A percentile compares a stretch with the other conserved stretches of the same genome.
Conservation (phyloP, 2,888 invertebrate genomes). For the Junonia oenone region DNA sequence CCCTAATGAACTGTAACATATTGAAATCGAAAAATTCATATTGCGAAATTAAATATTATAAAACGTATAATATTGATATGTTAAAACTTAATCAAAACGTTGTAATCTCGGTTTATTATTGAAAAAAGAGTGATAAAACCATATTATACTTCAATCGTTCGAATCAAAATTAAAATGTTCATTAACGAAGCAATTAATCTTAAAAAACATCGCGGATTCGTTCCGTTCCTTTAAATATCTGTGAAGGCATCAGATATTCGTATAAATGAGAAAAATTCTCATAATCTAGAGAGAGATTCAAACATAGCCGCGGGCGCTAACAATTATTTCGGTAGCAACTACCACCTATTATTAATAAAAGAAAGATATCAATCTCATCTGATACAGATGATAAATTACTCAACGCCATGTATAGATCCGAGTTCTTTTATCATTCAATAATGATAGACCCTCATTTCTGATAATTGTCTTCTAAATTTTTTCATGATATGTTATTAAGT, state of each 20-base stretch:
- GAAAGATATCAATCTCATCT: constrained; percentile 35
- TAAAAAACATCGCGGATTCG: constrained; percentile 1
- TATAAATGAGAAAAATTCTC: not conserved
- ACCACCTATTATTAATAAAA: constrained; percentile 39
- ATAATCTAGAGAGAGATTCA: not conserved
- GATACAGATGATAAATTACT: constrained; percentile 37
- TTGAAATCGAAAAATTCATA: not conserved
- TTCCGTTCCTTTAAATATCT: not conserved
- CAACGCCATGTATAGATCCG: constrained; percentile 25
- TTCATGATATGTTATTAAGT: constrained; percentile 48
- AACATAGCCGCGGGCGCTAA: constrained; percentile 46
- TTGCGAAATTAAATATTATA: not conserved
- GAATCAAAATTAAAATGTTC: not conserved
- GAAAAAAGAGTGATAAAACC: not conserved
- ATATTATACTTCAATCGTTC: not conserved
- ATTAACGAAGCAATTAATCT: not conserved
- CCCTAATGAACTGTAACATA: not conserved
- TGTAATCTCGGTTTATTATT: not conserved
- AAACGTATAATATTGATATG: not conserved
- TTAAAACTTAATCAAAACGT: not conserved
- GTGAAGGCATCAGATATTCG: not conserved
- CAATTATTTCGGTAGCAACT: constrained; percentile 54
- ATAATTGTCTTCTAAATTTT: constrained; percentile 46
- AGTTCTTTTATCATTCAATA: constrained; percentile 27
- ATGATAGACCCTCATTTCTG: constrained; percentile 36